A percentile compares a stretch with the other conserved stretches of the same genome.
These are phyloP conservation scores for Timandra comae DNA, from an alignment of 2,888 invertebrate species.

Conservation along the genomic window DNA sequence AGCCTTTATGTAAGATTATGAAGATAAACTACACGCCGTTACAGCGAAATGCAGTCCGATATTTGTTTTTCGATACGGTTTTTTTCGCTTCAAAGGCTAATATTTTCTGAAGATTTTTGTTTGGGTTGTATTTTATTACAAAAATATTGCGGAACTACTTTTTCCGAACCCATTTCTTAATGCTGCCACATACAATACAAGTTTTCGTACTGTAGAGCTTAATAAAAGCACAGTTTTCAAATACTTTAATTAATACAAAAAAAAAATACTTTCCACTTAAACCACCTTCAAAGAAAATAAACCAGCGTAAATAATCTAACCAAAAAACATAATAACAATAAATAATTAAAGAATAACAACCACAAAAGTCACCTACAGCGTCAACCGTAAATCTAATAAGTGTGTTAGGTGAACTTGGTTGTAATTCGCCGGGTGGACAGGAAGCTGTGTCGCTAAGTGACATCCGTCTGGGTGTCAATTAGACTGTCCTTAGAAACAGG, in stretches of 20 bases:
- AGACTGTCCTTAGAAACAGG: slow-evolving; percentile 22
- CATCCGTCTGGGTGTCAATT: slow-evolving; percentile 52
- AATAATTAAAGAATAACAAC: too few species aligned
- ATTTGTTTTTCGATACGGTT: slow-evolving; percentile 15
- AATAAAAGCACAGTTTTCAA: too few species aligned
- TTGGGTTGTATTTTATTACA: neutral
- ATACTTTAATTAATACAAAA: too few species aligned
- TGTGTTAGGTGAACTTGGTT: slow-evolving; percentile 26
- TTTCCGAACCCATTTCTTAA: neutral
- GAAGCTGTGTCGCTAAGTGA: slow-evolving; percentile 39
- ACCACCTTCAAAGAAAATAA: too few species aligned
- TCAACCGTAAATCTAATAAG: slow-evolving; percentile 33
- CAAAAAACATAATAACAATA: too few species aligned
- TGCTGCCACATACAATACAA: too few species aligned
- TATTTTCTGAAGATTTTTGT: slow-evolving; percentile 3
- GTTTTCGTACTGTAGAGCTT: too few species aligned
- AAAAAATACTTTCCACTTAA: too few species aligned
- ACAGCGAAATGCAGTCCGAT: slow-evolving; percentile 11
- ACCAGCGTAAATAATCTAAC: too few species aligned
- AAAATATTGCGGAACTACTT: neutral
- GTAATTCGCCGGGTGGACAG: slow-evolving; percentile 27
- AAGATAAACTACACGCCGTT: slow-evolving; percentile 22
- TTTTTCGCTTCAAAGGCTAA: slow-evolving; percentile 13
- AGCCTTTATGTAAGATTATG: slow-evolving; percentile 23
- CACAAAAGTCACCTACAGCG: too few species aligned